Conservation (phyloP, 2,888 invertebrate species). For the Protophormia terraenovae region DNA sequence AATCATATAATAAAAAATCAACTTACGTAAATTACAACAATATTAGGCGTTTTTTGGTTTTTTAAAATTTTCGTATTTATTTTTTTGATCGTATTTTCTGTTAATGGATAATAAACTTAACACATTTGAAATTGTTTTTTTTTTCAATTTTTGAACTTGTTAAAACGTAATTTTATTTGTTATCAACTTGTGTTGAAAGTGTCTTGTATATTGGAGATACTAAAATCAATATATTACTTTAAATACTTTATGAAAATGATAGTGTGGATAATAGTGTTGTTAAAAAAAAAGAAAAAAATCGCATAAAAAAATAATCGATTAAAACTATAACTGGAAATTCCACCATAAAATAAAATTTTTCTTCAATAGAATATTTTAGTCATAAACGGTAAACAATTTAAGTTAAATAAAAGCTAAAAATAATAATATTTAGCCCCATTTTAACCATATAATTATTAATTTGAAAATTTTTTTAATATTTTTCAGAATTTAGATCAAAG, state of each 20-base stretch:
- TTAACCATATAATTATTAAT: too few species aligned
- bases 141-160: slow-evolving; percentile 10
- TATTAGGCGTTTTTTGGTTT: background rate
- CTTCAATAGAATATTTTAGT: too few species aligned
- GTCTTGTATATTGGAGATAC: background rate
- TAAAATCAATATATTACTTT: slow-evolving; percentile 15
- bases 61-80: background rate
- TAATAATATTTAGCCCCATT: too few species aligned
- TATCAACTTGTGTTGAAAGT: slow-evolving; percentile 46
- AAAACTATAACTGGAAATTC: background rate
- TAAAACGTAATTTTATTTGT: slow-evolving; percentile 35
- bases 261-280: background rate
- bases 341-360: too few species aligned
- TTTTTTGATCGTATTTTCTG: slow-evolving; percentile 15
- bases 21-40: slow-evolving; percentile 47
- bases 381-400: too few species aligned
- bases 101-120: slow-evolving; percentile 55
- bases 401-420: too few species aligned
- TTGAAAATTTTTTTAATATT: too few species aligned
- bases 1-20: background rate
- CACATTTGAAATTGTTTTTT: slow-evolving; percentile 53
- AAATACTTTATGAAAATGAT: background rate
- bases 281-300: background rate
- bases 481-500: too few species aligned
- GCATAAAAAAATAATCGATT: background rate